Conservation (phyloP, 2,797 vertebrate species). For the Sebastes goodei region DNA sequence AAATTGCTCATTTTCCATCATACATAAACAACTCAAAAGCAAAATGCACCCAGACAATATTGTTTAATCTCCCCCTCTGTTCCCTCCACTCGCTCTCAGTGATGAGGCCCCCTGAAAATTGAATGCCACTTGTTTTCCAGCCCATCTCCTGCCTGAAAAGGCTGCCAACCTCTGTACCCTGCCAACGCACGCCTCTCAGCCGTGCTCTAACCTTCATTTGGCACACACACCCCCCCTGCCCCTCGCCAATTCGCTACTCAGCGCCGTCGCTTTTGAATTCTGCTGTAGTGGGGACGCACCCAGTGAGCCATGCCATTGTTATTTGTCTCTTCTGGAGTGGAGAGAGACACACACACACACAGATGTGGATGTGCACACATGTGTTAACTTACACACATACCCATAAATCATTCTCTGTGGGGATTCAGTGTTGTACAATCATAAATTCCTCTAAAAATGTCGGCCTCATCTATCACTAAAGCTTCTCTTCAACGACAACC, state of each 20-base stretch:
- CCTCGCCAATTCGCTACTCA: conserved; percentile 60
- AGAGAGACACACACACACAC: conserved; percentile 12
- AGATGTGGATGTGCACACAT: conserved; percentile 22
- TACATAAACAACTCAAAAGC: conserved; percentile 52
- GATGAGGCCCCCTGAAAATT: conserved; percentile 60
- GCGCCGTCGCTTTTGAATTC: conserved; percentile 53
- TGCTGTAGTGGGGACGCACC: conserved; percentile 48
- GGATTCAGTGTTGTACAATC: conserved; percentile 34
- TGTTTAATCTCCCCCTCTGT: conserved; percentile 62
- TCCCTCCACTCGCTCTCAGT: conserved; percentile 17
- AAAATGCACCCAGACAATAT: conserved; percentile 41
- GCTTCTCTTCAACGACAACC: conserved; percentile 23
- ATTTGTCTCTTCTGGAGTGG: conserved; percentile 62
- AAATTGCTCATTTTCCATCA: conserved; percentile 38
- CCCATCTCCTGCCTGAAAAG: conserved; percentile 69
- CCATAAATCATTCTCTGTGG: conserved; percentile 49
- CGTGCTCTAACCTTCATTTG: conserved; percentile 73
- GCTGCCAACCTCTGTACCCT: conserved; percentile 70
- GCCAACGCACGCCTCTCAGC: conserved; percentile 62
- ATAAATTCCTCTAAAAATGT: conserved; percentile 54
- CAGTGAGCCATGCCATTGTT: conserved; percentile 68
- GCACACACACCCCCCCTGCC: conserved; percentile 39
- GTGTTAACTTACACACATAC: conserved; percentile 32
- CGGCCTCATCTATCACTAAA: conserved; percentile 41
- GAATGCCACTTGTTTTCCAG: conserved; percentile 75